Conservation (phyloP, 2,797 vertebrate species). For the Pachyuromys duprasi region DNA sequence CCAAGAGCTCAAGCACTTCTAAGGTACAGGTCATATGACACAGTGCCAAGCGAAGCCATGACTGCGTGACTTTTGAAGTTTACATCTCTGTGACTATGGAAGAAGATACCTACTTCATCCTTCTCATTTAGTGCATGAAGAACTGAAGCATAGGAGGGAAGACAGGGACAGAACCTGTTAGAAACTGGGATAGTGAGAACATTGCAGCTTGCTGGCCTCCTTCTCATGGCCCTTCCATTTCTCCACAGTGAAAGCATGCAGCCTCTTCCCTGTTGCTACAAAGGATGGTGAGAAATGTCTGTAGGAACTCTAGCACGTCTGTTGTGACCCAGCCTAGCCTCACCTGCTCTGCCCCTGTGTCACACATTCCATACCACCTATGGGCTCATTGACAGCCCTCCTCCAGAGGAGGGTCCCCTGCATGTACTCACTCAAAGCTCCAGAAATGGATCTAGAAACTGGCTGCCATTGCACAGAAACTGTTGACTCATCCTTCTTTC, state of each 20-base stretch:
- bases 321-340: rapidly evolving
- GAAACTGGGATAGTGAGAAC: not conserved
- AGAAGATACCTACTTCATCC: not conserved
- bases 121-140: not conserved
- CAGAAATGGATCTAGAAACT: slow-evolving; percentile 48
- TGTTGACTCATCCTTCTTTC: not conserved
- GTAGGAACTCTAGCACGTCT: rapidly evolving
- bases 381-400: not conserved
- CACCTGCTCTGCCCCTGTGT: not conserved
- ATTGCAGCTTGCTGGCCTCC: not conserved
- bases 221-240: not conserved
- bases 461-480: not conserved
- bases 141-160: not conserved
- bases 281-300: rapidly evolving
- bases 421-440: not conserved
- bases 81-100: not conserved
- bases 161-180: not conserved
- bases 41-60: not conserved
- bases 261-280: not conserved
- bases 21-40: not conserved
- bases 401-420: not conserved
- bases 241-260: rapidly evolving
- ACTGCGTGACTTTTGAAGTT: not conserved
- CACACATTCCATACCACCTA: rapidly evolving
- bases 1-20: not conserved